A percentile compares a stretch with the other conserved stretches of the same genome.
These are phyloP conservation scores for Hemaris fuciformis DNA, from an alignment of 2,888 invertebrate species.

Conservation along the genomic window DNA sequence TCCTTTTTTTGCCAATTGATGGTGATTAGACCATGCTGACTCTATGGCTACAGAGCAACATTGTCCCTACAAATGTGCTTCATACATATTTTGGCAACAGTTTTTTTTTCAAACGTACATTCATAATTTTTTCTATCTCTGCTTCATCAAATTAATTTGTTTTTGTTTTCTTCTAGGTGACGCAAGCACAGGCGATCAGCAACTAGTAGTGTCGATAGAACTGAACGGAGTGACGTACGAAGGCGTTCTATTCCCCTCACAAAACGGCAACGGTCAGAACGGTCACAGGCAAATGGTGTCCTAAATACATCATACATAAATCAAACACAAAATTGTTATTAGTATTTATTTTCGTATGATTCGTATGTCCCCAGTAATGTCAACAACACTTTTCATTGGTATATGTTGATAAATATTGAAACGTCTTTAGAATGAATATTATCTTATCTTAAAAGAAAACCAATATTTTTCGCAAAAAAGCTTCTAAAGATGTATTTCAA, in stretches of 20 bases:
- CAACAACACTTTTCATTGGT: constrained; percentile 3
- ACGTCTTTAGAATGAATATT: neutral
- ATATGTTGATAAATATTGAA: neutral
- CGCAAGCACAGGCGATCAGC: constrained; percentile 91
- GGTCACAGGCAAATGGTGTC: constrained; percentile 74
- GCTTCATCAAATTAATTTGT: neutral
- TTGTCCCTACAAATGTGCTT: no score
- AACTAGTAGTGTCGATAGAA: constrained; percentile 96
- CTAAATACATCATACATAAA: constrained; percentile 43
- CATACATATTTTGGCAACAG: no score
- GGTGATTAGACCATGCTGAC: no score
- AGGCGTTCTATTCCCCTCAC: constrained; percentile 90
- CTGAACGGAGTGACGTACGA: constrained; percentile 97
- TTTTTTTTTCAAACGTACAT: no score
- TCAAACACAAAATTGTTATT: neutral
- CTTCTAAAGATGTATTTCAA: no score
- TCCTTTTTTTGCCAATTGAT: no score
- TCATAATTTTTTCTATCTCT: no score
- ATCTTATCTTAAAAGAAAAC: neutral
- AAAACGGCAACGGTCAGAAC: constrained; percentile 65
- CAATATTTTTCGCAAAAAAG: neutral
- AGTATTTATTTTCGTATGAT: constrained; percentile 20
- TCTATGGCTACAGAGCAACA: no score
- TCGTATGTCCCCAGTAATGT: constrained; percentile 23
- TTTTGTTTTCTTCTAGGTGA: constrained; percentile 83